phyloP scores from a whole-genome alignment of 2,113 vertebrate species.

The human region GRCh38 chr5:51114501-51115000 shows the following conservation, averaged over 20 bases:
- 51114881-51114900: not conserved
- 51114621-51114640: not conserved
- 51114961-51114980: not conserved
- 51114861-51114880: not conserved
- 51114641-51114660: not conserved
- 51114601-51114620: not conserved
- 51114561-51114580: not conserved
- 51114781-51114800: not conserved
- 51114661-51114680: not conserved
- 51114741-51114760: not conserved
- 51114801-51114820: not conserved
- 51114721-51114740: not conserved
- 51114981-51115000: not conserved
- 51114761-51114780: not conserved
- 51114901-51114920: not conserved
- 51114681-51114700: not conserved
- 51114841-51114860: not conserved
- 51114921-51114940: constrained; percentile 3
- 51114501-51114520: not conserved
- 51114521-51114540: not conserved
- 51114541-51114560: not conserved
- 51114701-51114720: not conserved
- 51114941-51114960: not conserved
- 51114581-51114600: not conserved
- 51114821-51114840: not conserved